Conservation (phyloP, 1,140 invertebrate species). For the Trachymyrmex septentrionalis region DNA sequence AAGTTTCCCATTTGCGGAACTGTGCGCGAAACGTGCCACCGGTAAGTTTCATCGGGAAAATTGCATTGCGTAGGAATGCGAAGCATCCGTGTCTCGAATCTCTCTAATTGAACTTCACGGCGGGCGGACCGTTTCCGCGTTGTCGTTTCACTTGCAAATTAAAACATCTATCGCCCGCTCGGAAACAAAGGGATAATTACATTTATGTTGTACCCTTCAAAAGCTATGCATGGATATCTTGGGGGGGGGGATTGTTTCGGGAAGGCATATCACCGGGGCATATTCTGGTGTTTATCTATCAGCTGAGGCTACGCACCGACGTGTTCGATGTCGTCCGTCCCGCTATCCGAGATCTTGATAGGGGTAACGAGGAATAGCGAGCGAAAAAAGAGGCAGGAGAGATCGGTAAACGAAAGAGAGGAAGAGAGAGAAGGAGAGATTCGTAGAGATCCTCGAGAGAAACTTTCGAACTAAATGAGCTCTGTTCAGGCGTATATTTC, state of each 20-base stretch:
- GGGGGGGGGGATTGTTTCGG: constrained; percentile 24
- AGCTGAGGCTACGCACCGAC: constrained; percentile 51
- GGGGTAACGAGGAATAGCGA: constrained; percentile 52
- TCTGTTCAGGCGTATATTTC: constrained; percentile 67
- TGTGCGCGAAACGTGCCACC: constrained; percentile 62
- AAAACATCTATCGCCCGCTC: constrained; percentile 38
- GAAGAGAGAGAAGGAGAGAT: constrained; percentile 65
- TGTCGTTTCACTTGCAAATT: constrained; percentile 57
- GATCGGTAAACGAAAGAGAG: constrained; percentile 30
- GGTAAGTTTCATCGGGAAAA: constrained; percentile 46
- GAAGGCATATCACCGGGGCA: constrained; percentile 10
- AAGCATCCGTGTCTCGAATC: constrained; percentile 47
- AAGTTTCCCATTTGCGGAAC: constrained; percentile 74
- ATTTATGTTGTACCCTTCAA: background rate
- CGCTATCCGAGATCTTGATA: constrained; percentile 64
- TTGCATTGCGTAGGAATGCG: constrained; percentile 40
- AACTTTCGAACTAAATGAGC: constrained; percentile 78
- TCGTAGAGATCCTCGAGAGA: constrained; percentile 70
- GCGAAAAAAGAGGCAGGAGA: background rate
- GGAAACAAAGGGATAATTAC: constrained; percentile 57
- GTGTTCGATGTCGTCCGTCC: constrained; percentile 59
- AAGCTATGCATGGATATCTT: constrained; percentile 17
- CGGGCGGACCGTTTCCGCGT: constrained; percentile 22
- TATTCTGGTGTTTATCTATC: constrained; percentile 60
- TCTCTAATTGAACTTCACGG: constrained; percentile 49